A percentile compares a stretch with the other conserved stretches of the same genome.
These are phyloP conservation scores for Zelostemma sp. DNA, from an alignment of 1,140 invertebrate species.

Conservation along the genomic window DNA sequence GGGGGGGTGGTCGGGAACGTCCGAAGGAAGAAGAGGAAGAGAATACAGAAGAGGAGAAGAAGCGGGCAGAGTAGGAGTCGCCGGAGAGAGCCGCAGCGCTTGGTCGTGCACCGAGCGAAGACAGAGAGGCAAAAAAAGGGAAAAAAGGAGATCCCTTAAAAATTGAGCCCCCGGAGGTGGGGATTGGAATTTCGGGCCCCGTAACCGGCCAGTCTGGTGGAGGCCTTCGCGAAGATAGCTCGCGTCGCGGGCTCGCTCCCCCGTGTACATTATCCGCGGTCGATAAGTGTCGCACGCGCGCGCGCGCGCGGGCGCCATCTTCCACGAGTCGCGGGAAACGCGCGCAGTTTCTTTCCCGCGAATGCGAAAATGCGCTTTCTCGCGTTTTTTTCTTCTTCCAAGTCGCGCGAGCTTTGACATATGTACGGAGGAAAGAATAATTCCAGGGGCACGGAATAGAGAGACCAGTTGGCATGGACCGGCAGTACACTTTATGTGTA, in stretches of 20 bases:
- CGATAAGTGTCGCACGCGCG: too few relatives aligned
- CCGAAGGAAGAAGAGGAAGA: constrained; percentile 20
- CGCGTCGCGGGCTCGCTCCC: too few relatives aligned
- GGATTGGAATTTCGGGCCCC: constrained; percentile 69
- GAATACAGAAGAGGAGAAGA: constrained; percentile 15
- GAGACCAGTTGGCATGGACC: constrained; percentile 70
- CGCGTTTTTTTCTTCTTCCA: too few relatives aligned
- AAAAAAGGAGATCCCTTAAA: constrained; percentile 67
- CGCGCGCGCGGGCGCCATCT: too few relatives aligned
- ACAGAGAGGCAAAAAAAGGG: constrained; percentile 54
- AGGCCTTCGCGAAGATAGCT: constrained; percentile 69
- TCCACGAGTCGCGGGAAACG: too few relatives aligned
- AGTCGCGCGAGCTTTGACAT: too few relatives aligned
- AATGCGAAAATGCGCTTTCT: too few relatives aligned
- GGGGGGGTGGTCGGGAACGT: constrained; percentile 7
- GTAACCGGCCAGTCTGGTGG: constrained; percentile 67
- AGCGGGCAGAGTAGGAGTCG: constrained; percentile 15
- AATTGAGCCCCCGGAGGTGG: constrained; percentile 67
- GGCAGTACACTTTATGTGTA: constrained; percentile 68
- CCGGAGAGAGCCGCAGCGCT: neutral
- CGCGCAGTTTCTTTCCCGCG: too few relatives aligned
- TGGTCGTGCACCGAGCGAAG: constrained; percentile 27
- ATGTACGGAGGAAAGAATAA: too few relatives aligned
- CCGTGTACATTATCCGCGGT: too few relatives aligned
- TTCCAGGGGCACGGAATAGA: too few relatives aligned